Evolutionary conservation across 2,113 vertebrate species (phyloP), one percentile per base, ranked within the genome.

Genomic region (Microtus richardsoni): DNA sequence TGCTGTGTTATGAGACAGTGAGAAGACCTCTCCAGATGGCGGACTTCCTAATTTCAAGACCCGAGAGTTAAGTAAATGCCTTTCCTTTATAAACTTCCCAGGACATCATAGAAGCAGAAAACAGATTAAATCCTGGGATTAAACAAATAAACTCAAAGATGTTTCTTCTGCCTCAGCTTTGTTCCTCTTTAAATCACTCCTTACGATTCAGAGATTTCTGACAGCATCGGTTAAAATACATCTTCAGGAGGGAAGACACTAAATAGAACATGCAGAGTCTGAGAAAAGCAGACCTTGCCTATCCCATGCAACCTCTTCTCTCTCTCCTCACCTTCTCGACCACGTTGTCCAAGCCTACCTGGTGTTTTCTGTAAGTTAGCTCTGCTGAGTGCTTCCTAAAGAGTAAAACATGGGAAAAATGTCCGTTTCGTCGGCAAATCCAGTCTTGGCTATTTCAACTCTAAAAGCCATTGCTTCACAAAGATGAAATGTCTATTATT

Each of bases 401-500:
- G 88, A 54, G 47, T 47, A 94, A 93, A 62, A 78, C 74, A 2
- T 3, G 5, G 70, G 24, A 39, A 30, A 28, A 93, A 82, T 70
- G 58, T 36, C 3, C 41, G 71, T 24, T 94, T 97, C 73, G 96
- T 94, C 66, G 82, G 22, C 4, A 10, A 91, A 88, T 92, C 66
- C 30, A 91, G 49, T 62, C 94, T 96, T 82, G 17, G 7, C 36
- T 71, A 97, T 74, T 98, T 87, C 58, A 95, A 92, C 87, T 97
- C 77, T 88, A 97, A 98, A 97, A 95, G 94, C 78, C 92, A 75
- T 66, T 92, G 88, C 44, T 49, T 93, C 44, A 83, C 89, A 97
- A 94, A 98, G 96, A 97, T 78, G 91, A 97, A 98, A 96, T 33
- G 1, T 8, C 73, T 49, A 96, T 98, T 96, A 97, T 89, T 83